Conservation (phyloP, 2,797 vertebrate genomes). For the Harpia harpyja region DNA sequence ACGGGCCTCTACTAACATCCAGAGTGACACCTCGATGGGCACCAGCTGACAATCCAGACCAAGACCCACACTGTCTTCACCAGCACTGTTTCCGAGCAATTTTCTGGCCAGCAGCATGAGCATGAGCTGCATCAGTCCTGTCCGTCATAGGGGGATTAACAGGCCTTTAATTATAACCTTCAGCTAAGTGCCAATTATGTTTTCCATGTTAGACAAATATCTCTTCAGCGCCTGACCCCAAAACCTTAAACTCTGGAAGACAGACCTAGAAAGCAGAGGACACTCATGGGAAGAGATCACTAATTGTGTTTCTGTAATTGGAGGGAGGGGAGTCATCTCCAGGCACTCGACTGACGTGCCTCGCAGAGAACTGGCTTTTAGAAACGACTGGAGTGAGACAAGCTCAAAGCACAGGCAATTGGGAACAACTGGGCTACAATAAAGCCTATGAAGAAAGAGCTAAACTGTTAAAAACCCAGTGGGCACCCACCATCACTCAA, state of each 20-base stretch:
- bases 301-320: background rate
- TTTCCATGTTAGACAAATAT: background rate
- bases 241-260: background rate
- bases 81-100: background rate
- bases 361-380: rapidly evolving
- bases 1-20: rapidly evolving
- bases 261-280: background rate
- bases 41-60: background rate
- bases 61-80: rapidly evolving
- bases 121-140: background rate
- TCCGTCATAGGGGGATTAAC: rapidly evolving
- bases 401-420: background rate
- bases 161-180: background rate
- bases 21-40: too few species aligned
- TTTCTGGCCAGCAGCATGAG: background rate
- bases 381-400: rapidly evolving
- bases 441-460: background rate
- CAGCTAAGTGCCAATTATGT: background rate
- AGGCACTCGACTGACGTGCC: rapidly evolving
- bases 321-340: too few species aligned
- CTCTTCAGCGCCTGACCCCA: background rate
- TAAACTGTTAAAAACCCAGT: background rate
- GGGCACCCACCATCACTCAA: rapidly evolving
- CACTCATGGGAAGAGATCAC: background rate
- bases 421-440: background rate